phyloP scores from a whole-genome alignment of 2,797 vertebrate genomes.

The Sebastes matsubarae region DNA sequence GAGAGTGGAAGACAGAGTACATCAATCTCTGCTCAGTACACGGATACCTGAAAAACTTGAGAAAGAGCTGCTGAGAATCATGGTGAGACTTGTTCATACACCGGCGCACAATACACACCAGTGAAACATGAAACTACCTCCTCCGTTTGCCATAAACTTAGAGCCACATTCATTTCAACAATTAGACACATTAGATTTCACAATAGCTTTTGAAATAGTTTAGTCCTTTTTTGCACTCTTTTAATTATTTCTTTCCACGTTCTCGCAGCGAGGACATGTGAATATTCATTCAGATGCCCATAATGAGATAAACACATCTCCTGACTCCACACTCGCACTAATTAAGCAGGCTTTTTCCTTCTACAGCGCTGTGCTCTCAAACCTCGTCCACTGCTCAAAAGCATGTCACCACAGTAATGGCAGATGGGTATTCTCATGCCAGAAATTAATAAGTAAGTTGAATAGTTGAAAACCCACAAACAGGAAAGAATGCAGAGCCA shows the following conservation, averaged over 20 bases:
- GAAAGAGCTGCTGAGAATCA: constrained; percentile 39
- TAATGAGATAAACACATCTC: constrained; percentile 67
- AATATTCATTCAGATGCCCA: constrained; percentile 61
- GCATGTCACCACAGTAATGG: constrained; percentile 71
- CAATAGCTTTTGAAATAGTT: constrained; percentile 21
- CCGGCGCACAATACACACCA: constrained; percentile 8
- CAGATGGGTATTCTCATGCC: constrained; percentile 75
- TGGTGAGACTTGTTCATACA: neutral
- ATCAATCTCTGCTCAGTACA: constrained; percentile 56
- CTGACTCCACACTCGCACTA: constrained; percentile 68
- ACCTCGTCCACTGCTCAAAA: constrained; percentile 67
- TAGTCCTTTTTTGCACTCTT: constrained; percentile 9
- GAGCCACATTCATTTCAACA: constrained; percentile 8
- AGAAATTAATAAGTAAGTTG: constrained; percentile 61
- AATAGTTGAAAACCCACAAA: constrained; percentile 58
- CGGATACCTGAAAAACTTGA: constrained; percentile 40
- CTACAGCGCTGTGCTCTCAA: constrained; percentile 57
- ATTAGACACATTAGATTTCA: neutral
- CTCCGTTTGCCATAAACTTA: neutral
- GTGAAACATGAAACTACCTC: neutral
- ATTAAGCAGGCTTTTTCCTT: constrained; percentile 73
- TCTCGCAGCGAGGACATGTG: constrained; percentile 38
- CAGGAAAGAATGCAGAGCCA: constrained; percentile 50
- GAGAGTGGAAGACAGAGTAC: constrained; percentile 39
- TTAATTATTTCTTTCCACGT: constrained; percentile 1